Evolutionary conservation across 2,113 vertebrate species (phyloP), one percentile per base, ranked within the genome.

Genomic region (Corvus cornix): DNA sequence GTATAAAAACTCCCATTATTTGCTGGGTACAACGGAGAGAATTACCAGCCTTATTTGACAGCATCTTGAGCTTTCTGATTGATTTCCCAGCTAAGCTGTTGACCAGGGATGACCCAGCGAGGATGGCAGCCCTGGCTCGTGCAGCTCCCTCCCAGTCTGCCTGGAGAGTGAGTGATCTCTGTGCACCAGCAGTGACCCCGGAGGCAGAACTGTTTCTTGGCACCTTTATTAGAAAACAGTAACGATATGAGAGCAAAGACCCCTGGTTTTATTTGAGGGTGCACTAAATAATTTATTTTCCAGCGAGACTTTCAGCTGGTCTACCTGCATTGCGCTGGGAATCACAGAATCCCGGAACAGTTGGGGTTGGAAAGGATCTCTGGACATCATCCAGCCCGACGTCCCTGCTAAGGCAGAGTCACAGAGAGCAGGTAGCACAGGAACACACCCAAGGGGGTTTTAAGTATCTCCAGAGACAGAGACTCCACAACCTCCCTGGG

Each of bases 81-180:
- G 95, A 91, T 93, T 87, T 90, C 58, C 70, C 62, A 85, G 78
- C 62, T 33, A 82, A 94, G 87, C 73, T 74, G 84, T 48, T 93
- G 95, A 81, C 52, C 84, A 48, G 62, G 48, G 62, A 43, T 48
- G 69, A 90, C 83, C 89, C 44, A 63, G 52, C 1, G 10, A 84
- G 48, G 76, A 30, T 4, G 26, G 19, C 59, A 86, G 79, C 46
- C 67, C 48, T 1, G 1, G 58, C 75, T 93, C 7, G 0, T 9
- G 51, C 53, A n/a, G 62, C 44, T 96, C 77, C 46, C 67, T 30
- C 24, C 66, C 80, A 49, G 0, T 9, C 31, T n/a, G n/a, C 44
- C 83, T 39, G 81, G 17, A 69, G 78, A 81, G 48, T 3, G 41
- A 75, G 60, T 2, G 6, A 72, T 72, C 58, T 69, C 46, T 0